Evolutionary conservation across 2,113 vertebrate genomes (phyloP).

Genomic region (Coracopsis vasa): DNA sequence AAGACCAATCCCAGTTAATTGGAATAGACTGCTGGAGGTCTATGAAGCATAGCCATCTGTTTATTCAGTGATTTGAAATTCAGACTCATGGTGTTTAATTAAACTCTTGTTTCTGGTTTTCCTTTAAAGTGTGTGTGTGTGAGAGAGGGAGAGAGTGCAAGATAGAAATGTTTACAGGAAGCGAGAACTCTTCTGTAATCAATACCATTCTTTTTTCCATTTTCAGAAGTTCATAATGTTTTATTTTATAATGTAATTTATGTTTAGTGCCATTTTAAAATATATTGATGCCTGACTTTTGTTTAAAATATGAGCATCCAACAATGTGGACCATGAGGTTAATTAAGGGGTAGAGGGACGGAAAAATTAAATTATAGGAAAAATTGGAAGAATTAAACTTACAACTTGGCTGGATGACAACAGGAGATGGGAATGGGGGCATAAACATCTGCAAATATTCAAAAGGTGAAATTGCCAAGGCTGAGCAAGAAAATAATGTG

Average conservation of each 20-base stretch:
- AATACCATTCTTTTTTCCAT: constrained; percentile 58
- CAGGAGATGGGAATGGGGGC: not conserved
- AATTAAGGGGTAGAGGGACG: constrained; percentile 8
- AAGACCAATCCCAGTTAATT: not conserved
- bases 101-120: constrained; percentile 38
- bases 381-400: not conserved
- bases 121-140: not conserved
- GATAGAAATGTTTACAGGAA: constrained; percentile 60
- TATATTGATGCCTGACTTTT: not conserved
- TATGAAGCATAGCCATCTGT: constrained; percentile 37
- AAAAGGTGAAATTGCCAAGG: not conserved
- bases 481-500: not conserved
- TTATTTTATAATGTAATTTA: constrained; percentile 38
- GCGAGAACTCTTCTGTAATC: constrained; percentile 46
- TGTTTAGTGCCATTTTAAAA: constrained; percentile 37
- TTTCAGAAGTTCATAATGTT: constrained; percentile 57
- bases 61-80: constrained; percentile 15
- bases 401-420: not conserved
- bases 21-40: not conserved
- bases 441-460: not conserved
- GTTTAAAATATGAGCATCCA: constrained; percentile 14
- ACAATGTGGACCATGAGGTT: not conserved
- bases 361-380: constrained; percentile 1
- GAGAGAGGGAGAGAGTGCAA: not conserved
- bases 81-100: constrained; percentile 51